These are phyloP conservation scores for Tyrophagus putrescentiae DNA, from an alignment of 1,140 invertebrate genomes.

Conservation along the genomic window DNA sequence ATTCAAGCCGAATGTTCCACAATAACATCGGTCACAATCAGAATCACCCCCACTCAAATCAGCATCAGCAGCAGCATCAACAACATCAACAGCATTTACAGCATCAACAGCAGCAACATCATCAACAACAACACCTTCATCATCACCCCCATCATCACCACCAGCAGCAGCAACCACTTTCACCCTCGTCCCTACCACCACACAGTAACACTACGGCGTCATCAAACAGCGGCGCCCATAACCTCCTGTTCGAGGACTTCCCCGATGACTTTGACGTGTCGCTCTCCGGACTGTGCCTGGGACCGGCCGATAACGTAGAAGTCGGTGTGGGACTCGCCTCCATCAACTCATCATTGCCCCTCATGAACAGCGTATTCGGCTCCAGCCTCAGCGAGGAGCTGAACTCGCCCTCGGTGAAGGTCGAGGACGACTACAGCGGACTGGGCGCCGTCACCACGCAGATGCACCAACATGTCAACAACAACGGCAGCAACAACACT, in stretches of 20 bases:
- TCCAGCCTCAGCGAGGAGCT: background rate
- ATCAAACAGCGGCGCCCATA: background rate
- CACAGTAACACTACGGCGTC: no score
- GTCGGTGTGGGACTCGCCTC: background rate
- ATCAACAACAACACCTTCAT: no score
- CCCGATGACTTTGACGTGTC: constrained; percentile 14
- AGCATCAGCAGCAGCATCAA: no score
- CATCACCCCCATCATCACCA: no score
- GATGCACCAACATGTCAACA: background rate
- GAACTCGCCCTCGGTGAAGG: background rate
- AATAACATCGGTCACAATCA: no score
- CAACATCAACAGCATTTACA: no score
- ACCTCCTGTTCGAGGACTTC: constrained; percentile 12
- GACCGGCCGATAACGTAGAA: background rate
- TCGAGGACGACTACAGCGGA: background rate
- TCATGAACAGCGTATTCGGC: background rate
- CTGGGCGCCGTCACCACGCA: background rate
- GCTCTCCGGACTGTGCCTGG: constrained; percentile 11
- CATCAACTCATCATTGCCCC: background rate
- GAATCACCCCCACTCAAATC: no score
- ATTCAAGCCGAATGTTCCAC: no score
- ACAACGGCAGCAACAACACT: background rate
- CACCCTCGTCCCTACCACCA: no score
- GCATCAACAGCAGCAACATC: no score
- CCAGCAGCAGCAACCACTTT: no score